Evolutionary conservation across 1,140 invertebrate species (phyloP), one percentile per base, ranked within the genome.

Genomic region (Fopius arisanus): DNA sequence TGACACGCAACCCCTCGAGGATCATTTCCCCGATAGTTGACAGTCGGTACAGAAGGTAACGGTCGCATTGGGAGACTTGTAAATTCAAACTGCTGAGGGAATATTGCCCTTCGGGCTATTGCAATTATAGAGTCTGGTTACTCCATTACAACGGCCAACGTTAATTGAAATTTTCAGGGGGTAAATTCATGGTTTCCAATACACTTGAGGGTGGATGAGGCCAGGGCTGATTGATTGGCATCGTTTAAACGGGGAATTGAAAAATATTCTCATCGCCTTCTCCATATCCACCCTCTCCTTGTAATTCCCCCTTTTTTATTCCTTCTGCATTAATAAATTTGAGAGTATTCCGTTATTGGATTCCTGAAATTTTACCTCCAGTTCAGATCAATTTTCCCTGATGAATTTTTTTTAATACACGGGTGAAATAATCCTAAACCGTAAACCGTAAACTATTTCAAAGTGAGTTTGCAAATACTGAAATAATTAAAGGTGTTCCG

Each of bases 111-210:
- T 66, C 19, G 37, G 62, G 63, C 26, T 51, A 43, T 48, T 7
- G 23, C 10, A 69, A 69, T 69, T 69, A 54, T 69, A 28, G 41
- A 33, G 67, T n/a, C 19, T n/a, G 19, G 54, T 23, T 59, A 59
- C 4, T 48, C 43, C 31, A 31, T 29, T 29, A 23, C 70, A 43
- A 62, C 70, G 26, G 59, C 19, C 48, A 21, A 70, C 71, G 75
- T 78, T 80, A 78, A 79, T 77, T 78, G 75, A 29, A 75, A 79
- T 14, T 72, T 67, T 72, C 37, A n/a, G 65, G 65, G 54, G 54
- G 6, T 26, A 59, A 59, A 59, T 59, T 26, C 54, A 59, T 59
- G 54, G 54, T 7, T 23, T 26, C 23, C 54, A 59, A 59, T 59
- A 28, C 14, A 59, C 9, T 59, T 59, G 54, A 54, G 48, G 48